Evolutionary conservation across 1,140 invertebrate genomes (phyloP), one percentile per base, ranked within the genome.

Genomic region (Charaxes varanes): DNA sequence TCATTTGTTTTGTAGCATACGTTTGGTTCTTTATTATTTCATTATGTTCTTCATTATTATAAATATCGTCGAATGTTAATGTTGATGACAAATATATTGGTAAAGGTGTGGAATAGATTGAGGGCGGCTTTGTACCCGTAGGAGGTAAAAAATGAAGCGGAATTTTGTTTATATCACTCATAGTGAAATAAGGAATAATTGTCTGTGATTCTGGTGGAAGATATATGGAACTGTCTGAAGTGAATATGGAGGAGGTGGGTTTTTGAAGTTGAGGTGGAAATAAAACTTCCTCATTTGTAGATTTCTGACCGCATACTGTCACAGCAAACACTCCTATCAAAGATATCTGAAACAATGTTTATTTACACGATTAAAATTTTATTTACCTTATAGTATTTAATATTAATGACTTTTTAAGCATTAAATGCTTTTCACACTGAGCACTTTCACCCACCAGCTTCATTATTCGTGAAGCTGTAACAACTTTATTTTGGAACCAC

Each of bases 361-460:
- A 28, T 27, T 31, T 14, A 28, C 8, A 15, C 4, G 10, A 6
- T 28, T 28, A 28, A 10, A 14, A 14, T 16, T 31, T 17, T 36
- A 14, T 34, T 22, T 42, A n/a, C 43, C 57, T 62, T 54, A 62
- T 49, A 36, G 15, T 45, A 31, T 30, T 28, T 7, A 15, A 43
- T 40, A 44, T 41, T 47, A 40, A n/a, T n/a, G n/a, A n/a, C n/a
- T n/a, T n/a, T n/a, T n/a, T n/a, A n/a, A n/a, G n/a, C n/a, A n/a
- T n/a, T n/a, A 45, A 53, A 62, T 66, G 51, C 60, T 27, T 34
- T 16, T 42, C 53, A 62, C 49, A 54, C 14, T 18, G n/a, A 49
- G 6, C 60, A 67, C 62, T 60, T 35, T 53, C 70, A 77, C 73
- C 72, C 74, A 79, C 79, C 63, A 70, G 72, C 72, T 70, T 80